Conservation (phyloP, 2,888 invertebrate genomes). For the Ophion ventricosus region DNA sequence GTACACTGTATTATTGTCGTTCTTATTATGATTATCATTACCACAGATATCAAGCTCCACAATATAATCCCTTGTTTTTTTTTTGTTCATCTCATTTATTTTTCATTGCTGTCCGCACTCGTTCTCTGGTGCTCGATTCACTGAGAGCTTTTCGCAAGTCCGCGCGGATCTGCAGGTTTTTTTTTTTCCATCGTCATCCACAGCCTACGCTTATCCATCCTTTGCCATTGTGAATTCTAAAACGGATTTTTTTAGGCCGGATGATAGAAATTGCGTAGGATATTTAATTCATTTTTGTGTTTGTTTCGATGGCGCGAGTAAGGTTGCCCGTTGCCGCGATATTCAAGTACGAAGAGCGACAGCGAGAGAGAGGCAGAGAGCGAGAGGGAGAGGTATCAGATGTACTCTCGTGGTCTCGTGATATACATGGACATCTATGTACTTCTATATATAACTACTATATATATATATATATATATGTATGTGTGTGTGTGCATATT, state of each 20-base stretch:
- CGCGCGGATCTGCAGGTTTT: too few species aligned
- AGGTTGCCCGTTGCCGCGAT: too few species aligned
- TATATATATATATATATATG: constrained; percentile 38
- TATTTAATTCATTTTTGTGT: neutral
- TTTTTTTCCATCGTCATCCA: too few species aligned
- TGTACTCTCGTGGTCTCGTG: constrained; percentile 70
- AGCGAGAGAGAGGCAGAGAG: constrained; percentile 6
- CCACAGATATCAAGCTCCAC: constrained; percentile 75
- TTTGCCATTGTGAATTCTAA: neutral
- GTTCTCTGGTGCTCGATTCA: too few species aligned
- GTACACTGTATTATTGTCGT: constrained; percentile 51
- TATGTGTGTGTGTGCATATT: constrained; percentile 74
- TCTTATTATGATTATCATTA: constrained; percentile 65
- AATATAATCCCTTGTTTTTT: constrained; percentile 8
- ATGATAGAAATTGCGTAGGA: too few species aligned
- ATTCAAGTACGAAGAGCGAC: too few species aligned
- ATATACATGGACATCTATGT: constrained; percentile 63
- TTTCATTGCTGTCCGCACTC: neutral
- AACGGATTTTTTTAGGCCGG: neutral
- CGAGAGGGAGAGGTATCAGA: constrained; percentile 75
- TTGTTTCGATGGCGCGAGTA: neutral
- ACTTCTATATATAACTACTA: constrained; percentile 10
- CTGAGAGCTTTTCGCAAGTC: too few species aligned
- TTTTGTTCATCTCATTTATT: constrained; percentile 12
- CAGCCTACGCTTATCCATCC: too few species aligned